Percentiles rank a stretch among this genome's conserved stretches.
These are phyloP conservation scores for Chrysolina oricalcia DNA, from an alignment of 2,888 invertebrate species.

Conservation along the genomic window DNA sequence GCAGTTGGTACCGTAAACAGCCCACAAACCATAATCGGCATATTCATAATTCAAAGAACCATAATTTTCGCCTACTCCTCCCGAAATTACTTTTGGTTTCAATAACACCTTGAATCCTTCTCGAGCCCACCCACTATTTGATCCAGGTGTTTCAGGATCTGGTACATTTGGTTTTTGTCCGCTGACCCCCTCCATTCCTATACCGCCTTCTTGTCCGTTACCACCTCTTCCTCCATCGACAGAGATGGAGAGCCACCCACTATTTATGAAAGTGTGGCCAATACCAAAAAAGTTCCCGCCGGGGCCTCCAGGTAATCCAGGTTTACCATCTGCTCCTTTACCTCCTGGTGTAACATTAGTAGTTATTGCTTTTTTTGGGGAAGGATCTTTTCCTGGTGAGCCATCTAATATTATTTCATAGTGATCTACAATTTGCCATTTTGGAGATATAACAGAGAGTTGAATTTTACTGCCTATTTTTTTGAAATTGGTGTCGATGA, in stretches of 20 bases:
- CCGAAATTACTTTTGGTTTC: too few species aligned
- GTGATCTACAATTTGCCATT: neutral
- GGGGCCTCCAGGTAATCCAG: neutral
- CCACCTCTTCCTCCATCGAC: neutral
- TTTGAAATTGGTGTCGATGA: neutral
- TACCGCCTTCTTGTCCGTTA: neutral
- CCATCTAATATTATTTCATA: neutral
- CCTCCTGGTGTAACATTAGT: neutral
- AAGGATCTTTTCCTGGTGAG: neutral
- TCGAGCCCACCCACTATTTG: neutral
- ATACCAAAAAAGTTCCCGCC: neutral
- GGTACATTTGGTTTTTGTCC: neutral
- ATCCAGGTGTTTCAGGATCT: neutral
- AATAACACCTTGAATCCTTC: neutral
- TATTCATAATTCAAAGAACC: too few species aligned
- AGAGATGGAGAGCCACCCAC: neutral
- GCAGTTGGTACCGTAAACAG: neutral
- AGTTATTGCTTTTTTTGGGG: neutral
- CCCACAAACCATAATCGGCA: neutral
- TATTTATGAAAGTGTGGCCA: neutral
- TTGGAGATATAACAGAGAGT: neutral
- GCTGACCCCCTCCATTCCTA: neutral
- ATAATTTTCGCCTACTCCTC: too few species aligned
- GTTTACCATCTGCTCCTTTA: neutral
- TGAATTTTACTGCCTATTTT: neutral